Base-by-base conservation (phyloP, 2,113 vertebrate species). In the Ranitomeya variabilis region DNA sequence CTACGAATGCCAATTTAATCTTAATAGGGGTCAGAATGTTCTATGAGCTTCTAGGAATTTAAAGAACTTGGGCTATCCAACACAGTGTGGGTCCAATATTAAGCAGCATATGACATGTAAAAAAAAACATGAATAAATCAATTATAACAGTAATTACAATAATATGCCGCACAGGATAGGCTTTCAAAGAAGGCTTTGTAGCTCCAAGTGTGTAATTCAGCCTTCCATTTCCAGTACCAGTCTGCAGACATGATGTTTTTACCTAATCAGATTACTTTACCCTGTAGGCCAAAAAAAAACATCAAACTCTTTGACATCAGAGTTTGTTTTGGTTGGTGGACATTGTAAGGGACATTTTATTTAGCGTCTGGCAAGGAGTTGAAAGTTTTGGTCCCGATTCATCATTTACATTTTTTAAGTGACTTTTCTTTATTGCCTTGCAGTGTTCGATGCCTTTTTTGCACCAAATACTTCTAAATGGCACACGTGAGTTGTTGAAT, bases 1-100 rank as follows among this genome's bases (percentile, higher is more conserved):
- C 52, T 71, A 82, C 67, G 79, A 83, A 83, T 88, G 80, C 14
- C 80, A 62, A 74, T 88, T 88, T 88, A 88, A 83, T 88, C 80
- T 83, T 88, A 83, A 88, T 83, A 76, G 69, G 80, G 80, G 80
- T 88, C 80, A 88, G 67, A 76, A 83, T 83, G 80, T 83, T 88
- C 87, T 82, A 59, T 87, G 79, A 87, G 80, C 31, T 45, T 83
- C 45, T 79, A 11, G 67, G 67, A 88, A 83, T 74, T 69, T 64
- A 45, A 82, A 88, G 59, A 88, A 77, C 80, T 77, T 88, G 67
- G 69, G 83, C 15, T 71, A 23, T 52, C 31, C 23, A 7, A 16
- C 62, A 62, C 55, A 86, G 74, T 69, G n/a, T 12, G 10, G 15
- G 71, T 88, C 55, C 86, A 83, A 80, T 62, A 21, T 52, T 37